Evolutionary conservation across 2,888 invertebrate species (phyloP).

Genomic region (Folsomia candida): DNA sequence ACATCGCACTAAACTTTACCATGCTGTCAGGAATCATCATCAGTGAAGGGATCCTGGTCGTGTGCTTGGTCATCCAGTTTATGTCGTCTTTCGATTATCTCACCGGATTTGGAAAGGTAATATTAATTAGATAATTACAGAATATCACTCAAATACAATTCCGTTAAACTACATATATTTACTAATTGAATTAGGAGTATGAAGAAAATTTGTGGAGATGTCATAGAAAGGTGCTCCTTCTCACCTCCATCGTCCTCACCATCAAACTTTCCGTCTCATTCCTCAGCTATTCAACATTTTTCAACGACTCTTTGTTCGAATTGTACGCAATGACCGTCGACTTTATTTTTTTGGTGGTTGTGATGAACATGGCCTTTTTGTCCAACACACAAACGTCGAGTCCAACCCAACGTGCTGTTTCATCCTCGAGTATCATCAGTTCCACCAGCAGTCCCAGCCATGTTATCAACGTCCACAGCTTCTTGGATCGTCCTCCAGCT

Average conservation of each 20-base stretch:
- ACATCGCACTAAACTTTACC: neutral
- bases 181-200: slow-evolving; percentile 8
- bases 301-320: neutral
- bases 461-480: neutral
- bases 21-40: neutral
- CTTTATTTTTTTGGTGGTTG: neutral
- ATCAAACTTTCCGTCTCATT: neutral
- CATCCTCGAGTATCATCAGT: too few relatives aligned
- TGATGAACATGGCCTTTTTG: neutral
- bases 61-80: neutral
- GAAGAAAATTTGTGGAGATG: neutral
- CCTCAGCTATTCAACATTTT: neutral
- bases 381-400: too few relatives aligned
- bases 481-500: neutral
- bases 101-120: neutral
- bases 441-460: too few relatives aligned
- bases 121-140: too few relatives aligned
- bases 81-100: slow-evolving; percentile 2
- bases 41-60: neutral
- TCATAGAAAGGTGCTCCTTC: neutral
- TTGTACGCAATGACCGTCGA: neutral
- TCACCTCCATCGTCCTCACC: neutral
- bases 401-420: too few relatives aligned
- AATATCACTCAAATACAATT: too few relatives aligned
- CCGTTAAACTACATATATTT: too few relatives aligned